Evolutionary conservation across 2,888 invertebrate species (phyloP), one percentile per base, ranked within the genome.

Genomic region (Malthinus flaveolus): DNA sequence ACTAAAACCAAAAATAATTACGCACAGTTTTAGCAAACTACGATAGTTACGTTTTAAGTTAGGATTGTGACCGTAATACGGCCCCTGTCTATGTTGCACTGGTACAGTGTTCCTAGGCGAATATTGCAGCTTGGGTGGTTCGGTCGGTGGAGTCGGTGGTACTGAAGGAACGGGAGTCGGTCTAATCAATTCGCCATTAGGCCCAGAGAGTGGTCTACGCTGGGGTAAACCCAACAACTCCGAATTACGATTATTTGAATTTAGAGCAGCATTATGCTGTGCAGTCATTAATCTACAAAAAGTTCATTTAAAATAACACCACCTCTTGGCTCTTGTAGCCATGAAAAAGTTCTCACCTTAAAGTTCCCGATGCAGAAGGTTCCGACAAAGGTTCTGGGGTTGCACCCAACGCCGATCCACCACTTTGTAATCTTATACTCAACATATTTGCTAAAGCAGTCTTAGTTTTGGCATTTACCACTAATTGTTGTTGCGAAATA

Each of bases 401-500:
- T 64, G 71, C 33, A 66, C 66, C 83, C 78, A 62, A 80, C 2
- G 79, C 70, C 1, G 81, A 73, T 6, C 84, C 83, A 56, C 81
- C 82, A 62, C 77, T 78, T 71, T 89, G 87, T 56, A 91, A 77
- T 46, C 95, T 84, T 71, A 88, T 95, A 71, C 90, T 95, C 60
- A 97, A 82, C 91, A 97, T 93, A 76, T 96, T 95, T 10, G 96
- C 96, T 56, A 97, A 81, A 0, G 97, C 97, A 0, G 96, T 96
- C 82, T 97, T 97, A 2, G 95, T 94, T 80, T 94, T 94, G 0
- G 91, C 87, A 71, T 91, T 91, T 49, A 94, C 93, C 36, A 89
- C 82, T 56, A 88, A 73, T 10, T 85, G 84, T 67, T 83, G 82
- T 59, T 80, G 76, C 31, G 75, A 42, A 44, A 64, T 32, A 32